Percentiles rank a stretch among this genome's conserved stretches.
These are phyloP conservation scores for Drosophila emarginata DNA, from an alignment of 2,888 invertebrate genomes.

Conservation along the genomic window DNA sequence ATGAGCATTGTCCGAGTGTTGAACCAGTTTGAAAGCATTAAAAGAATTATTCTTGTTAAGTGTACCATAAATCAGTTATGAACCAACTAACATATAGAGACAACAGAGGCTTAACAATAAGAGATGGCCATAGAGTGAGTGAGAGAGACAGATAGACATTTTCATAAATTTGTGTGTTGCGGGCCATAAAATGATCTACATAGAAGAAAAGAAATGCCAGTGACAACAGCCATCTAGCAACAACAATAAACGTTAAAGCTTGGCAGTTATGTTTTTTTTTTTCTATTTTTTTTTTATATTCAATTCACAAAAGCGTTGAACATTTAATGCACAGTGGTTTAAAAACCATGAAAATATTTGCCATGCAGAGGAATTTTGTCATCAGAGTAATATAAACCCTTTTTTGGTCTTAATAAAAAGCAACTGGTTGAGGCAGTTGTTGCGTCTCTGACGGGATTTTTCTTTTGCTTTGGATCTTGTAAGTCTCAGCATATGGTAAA, in stretches of 20 bases:
- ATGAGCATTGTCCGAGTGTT: slow-evolving; percentile 20
- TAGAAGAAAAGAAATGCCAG: slow-evolving; percentile 51
- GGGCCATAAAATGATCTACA: slow-evolving; percentile 36
- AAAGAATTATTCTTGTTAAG: slow-evolving; percentile 68
- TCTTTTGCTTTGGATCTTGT: no score
- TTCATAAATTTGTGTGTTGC: slow-evolving; percentile 37
- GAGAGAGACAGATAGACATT: slow-evolving; percentile 9
- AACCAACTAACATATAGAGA: slow-evolving; percentile 26
- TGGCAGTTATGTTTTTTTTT: slow-evolving; percentile 55
- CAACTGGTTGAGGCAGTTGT: not conserved
- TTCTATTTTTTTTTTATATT: slow-evolving; percentile 52
- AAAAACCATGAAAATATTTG: not conserved
- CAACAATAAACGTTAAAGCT: slow-evolving; percentile 45
- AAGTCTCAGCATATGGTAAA: no score
- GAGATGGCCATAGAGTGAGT: not conserved
- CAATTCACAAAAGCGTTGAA: slow-evolving; percentile 52
- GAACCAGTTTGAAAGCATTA: slow-evolving; percentile 62
- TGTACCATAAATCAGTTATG: slow-evolving; percentile 65
- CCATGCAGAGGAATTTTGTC: no score
- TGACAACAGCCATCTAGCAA: slow-evolving; percentile 23
- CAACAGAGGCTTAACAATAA: not conserved
- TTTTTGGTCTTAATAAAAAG: no score
- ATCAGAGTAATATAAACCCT: no score
- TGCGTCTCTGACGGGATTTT: not conserved
- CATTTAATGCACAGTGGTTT: slow-evolving; percentile 55